A percentile compares a stretch with the other conserved stretches of the same genome.
phyloP scores from a whole-genome alignment of 1,140 invertebrate species.

The Pinna nobilis region DNA sequence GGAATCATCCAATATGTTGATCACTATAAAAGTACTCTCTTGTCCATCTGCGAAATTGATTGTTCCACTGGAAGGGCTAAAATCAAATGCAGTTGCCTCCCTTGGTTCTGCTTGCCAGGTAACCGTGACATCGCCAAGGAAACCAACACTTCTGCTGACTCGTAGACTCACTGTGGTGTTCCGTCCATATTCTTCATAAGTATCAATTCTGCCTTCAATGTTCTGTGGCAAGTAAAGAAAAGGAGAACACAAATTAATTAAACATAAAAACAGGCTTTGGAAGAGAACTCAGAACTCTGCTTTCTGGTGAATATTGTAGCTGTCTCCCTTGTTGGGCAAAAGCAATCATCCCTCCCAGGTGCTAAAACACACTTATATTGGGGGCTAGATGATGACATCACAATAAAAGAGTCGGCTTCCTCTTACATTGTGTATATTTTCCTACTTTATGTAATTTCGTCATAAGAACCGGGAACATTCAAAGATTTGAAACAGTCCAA shows the following conservation, averaged over 20 bases:
- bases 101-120: constrained; percentile 65
- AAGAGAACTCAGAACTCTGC: too few species aligned
- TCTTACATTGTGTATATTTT: too few species aligned
- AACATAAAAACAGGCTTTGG: not conserved
- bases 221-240: constrained; percentile 65
- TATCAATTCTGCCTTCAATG: constrained; percentile 65
- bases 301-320: too few species aligned
- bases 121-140: constrained; percentile 63
- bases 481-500: too few species aligned
- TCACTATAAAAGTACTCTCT: constrained; percentile 56
- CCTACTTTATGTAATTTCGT: too few species aligned
- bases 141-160: constrained; percentile 58
- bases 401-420: too few species aligned
- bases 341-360: too few species aligned
- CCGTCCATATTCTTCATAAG: constrained; percentile 65
- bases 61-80: constrained; percentile 61
- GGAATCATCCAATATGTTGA: constrained; percentile 68
- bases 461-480: too few species aligned
- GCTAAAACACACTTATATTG: too few species aligned
- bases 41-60: constrained; percentile 59
- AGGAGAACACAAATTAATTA: not conserved
- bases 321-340: too few species aligned
- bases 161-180: constrained; percentile 58
- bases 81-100: constrained; percentile 62
- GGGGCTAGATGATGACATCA: too few species aligned